These are phyloP conservation scores for Coracopsis vasa DNA, from an alignment of 2,113 vertebrate genomes.

Conservation along the genomic window DNA sequence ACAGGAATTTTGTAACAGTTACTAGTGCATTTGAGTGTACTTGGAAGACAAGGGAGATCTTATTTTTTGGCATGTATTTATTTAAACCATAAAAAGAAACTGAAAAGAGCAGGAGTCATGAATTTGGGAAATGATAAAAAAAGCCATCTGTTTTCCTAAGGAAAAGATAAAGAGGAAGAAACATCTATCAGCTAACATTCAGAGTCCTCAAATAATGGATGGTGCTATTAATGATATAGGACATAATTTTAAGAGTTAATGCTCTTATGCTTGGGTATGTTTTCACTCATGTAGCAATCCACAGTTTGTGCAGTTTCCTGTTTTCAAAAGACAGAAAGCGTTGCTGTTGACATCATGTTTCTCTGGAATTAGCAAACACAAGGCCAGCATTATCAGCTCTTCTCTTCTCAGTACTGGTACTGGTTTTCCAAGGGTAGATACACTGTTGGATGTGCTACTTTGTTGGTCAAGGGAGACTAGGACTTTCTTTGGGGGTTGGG, in stretches of 20 bases:
- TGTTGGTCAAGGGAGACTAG: background rate
- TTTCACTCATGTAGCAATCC: background rate
- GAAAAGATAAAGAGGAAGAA: background rate
- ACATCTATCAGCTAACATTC: background rate
- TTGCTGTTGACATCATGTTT: background rate
- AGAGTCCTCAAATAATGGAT: background rate
- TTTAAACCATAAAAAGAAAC: background rate
- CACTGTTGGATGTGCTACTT: background rate
- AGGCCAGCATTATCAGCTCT: background rate
- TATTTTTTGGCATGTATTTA: background rate
- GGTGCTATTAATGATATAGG: conserved; percentile 24
- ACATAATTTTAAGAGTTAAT: background rate
- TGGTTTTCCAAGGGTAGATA: background rate
- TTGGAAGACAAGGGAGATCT: background rate
- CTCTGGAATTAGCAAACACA: background rate
- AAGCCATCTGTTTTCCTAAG: background rate
- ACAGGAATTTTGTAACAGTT: background rate
- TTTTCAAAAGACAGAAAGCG: background rate
- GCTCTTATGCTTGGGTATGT: background rate
- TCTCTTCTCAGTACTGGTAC: background rate
- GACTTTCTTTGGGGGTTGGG: background rate
- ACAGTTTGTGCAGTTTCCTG: background rate
- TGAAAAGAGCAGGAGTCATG: background rate
- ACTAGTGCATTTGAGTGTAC: background rate
- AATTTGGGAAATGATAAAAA: background rate